Evolutionary conservation across 2,888 invertebrate species (phyloP).

Genomic region (Biston stratarius): DNA sequence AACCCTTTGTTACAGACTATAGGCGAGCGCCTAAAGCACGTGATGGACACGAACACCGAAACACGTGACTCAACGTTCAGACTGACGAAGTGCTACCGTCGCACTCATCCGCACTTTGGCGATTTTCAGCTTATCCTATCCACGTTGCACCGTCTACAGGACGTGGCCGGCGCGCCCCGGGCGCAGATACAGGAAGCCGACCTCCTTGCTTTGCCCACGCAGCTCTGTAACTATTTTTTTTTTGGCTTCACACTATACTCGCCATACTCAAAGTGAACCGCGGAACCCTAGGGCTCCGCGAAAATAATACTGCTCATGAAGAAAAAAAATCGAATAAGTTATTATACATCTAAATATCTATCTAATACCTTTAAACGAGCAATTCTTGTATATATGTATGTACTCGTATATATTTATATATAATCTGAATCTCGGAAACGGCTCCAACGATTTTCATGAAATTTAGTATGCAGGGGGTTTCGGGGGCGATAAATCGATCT

Average conservation of each 20-base stretch:
- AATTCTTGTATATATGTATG: too few species aligned
- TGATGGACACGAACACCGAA: slow-evolving; percentile 42
- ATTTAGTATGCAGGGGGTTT: too few species aligned
- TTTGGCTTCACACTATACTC: background rate
- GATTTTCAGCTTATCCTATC: slow-evolving; percentile 70
- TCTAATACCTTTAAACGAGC: too few species aligned
- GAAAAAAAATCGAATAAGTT: too few species aligned
- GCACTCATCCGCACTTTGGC: slow-evolving; percentile 64
- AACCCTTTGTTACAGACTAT: slow-evolving; percentile 53
- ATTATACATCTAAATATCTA: too few species aligned
- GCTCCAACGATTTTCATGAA: too few species aligned
- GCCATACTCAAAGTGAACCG: too few species aligned
- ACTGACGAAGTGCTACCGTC: slow-evolving; percentile 59
- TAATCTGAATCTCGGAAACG: too few species aligned
- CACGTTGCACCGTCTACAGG: slow-evolving; percentile 61
- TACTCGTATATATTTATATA: too few species aligned
- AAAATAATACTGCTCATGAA: too few species aligned
- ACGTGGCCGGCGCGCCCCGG: slow-evolving; percentile 52
- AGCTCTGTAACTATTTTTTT: slow-evolving; percentile 42
- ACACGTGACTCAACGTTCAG: slow-evolving; percentile 44
- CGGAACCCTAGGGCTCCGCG: too few species aligned
- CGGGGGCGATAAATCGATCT: too few species aligned
- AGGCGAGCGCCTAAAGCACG: slow-evolving; percentile 53
- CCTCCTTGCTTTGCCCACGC: slow-evolving; percentile 33
- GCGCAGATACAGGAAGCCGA: slow-evolving; percentile 57